Percentiles rank a stretch among this genome's conserved stretches.
Evolutionary conservation across 2,888 invertebrate species (phyloP).

Genomic region (Ochropleura plecta): DNA sequence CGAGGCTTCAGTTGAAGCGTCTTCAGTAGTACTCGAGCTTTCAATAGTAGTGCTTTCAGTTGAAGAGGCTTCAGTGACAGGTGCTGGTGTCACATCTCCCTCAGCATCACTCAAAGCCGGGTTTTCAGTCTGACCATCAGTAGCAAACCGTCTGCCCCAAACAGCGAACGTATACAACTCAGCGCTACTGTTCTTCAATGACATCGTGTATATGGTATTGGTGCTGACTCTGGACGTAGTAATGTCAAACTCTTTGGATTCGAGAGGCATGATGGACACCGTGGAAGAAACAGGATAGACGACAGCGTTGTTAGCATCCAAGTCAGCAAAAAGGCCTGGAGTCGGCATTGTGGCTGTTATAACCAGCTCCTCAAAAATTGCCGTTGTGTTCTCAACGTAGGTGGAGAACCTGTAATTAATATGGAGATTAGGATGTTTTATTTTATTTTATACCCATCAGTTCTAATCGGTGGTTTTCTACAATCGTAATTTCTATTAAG

Average conservation of each 20-base stretch:
- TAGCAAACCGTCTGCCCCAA: slow-evolving; percentile 88
- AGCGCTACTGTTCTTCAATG: slow-evolving; percentile 68
- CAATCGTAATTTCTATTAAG: too few relatives aligned
- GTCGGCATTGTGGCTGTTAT: slow-evolving; percentile 85
- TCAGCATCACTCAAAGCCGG: slow-evolving; percentile 67
- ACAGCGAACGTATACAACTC: slow-evolving; percentile 88
- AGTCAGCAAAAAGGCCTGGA: slow-evolving; percentile 67
- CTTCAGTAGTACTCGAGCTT: not conserved
- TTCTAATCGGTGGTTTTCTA: not conserved
- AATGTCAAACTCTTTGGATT: slow-evolving; percentile 77
- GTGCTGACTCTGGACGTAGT: slow-evolving; percentile 49
- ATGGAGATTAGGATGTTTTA: not conserved
- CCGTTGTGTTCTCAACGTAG: slow-evolving; percentile 81
- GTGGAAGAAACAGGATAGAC: slow-evolving; percentile 88
- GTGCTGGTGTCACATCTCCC: slow-evolving; percentile 20
- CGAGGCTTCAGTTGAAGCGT: not conserved
- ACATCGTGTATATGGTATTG: slow-evolving; percentile 69
- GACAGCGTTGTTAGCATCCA: slow-evolving; percentile 77
- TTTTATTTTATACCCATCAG: not conserved
- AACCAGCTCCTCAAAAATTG: slow-evolving; percentile 84
- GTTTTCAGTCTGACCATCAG: slow-evolving; percentile 79
- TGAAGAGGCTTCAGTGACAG: slow-evolving; percentile 4
- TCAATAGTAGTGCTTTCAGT: slow-evolving; percentile 2
- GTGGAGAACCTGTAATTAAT: slow-evolving; percentile 81
- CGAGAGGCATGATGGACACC: slow-evolving; percentile 87